Evolutionary conservation across 2,113 vertebrate genomes (phyloP).

Genomic region (Arizona elegans): DNA sequence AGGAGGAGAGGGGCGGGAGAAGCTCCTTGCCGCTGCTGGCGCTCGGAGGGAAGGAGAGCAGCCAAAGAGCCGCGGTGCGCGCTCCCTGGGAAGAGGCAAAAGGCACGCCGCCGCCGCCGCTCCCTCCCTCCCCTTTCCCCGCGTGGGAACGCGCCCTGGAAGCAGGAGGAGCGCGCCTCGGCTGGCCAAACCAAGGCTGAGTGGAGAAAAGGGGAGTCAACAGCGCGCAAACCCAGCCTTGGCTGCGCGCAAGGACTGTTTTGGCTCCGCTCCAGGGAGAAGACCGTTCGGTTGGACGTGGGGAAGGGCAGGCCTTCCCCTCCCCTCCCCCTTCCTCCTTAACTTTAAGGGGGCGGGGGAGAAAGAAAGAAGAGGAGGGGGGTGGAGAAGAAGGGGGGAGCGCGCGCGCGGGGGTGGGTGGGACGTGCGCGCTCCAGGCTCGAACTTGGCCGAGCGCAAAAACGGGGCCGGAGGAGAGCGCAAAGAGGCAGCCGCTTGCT

Average conservation of each 20-base stretch:
- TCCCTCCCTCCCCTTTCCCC: neutral
- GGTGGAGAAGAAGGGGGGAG: conserved; percentile 15
- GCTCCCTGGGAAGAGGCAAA: conserved; percentile 31
- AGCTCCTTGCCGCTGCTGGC: too few relatives aligned
- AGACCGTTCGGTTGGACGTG: neutral
- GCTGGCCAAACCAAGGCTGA: neutral
- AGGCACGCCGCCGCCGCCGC: neutral
- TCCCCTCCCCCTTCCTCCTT: too few relatives aligned
- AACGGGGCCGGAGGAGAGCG: neutral
- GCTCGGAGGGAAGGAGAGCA: conserved; percentile 66
- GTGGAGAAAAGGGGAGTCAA: neutral
- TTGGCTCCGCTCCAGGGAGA: neutral
- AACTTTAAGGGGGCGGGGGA: neutral
- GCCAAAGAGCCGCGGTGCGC: conserved; percentile 63
- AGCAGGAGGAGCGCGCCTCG: neutral
- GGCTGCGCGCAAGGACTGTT: neutral
- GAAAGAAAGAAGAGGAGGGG: conserved; percentile 24
- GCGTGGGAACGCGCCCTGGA: neutral
- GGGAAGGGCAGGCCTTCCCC: neutral
- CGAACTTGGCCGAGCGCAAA: neutral
- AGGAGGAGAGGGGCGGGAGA: neutral
- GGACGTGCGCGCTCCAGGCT: neutral
- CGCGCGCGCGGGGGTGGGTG: neutral
- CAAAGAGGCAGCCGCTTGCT: neutral
- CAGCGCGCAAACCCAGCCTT: neutral